Evolutionary conservation across 2,888 invertebrate genomes (phyloP).

Genomic region (Sarcophaga carnaria): DNA sequence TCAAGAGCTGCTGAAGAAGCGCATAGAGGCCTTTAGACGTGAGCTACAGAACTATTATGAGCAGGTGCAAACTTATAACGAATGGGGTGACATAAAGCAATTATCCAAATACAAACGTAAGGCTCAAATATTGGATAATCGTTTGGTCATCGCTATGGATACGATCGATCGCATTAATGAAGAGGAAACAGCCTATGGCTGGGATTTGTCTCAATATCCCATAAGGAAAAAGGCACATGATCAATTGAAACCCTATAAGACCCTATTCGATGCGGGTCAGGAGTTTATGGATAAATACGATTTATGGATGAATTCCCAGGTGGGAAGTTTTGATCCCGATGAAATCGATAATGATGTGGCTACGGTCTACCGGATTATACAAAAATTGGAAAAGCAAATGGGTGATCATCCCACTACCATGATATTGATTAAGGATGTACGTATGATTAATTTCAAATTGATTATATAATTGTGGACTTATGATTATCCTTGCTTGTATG

Average conservation of each 20-base stretch:
- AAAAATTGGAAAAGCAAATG: constrained; percentile 94
- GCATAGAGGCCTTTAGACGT: constrained; percentile 91
- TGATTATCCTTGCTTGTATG: background rate
- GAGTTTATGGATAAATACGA: constrained; percentile 92
- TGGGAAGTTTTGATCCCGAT: constrained; percentile 94
- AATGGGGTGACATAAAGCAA: constrained; percentile 93
- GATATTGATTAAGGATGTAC: constrained; percentile 86
- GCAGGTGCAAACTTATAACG: constrained; percentile 92
- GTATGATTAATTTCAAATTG: constrained; percentile 19
- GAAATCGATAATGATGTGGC: constrained; percentile 87
- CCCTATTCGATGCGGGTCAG: constrained; percentile 93
- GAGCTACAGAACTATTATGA: constrained; percentile 90
- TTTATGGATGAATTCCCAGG: constrained; percentile 92
- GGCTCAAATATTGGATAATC: constrained; percentile 89
- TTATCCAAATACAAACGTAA: constrained; percentile 91
- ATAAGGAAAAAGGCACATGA: constrained; percentile 90
- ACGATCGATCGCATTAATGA: constrained; percentile 94
- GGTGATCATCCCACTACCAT: constrained; percentile 88
- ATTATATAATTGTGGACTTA: background rate
- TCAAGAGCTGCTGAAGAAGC: constrained; percentile 89
- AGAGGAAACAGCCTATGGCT: constrained; percentile 94
- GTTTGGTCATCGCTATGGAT: constrained; percentile 86
- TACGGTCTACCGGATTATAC: constrained; percentile 85
- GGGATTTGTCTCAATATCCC: constrained; percentile 94
- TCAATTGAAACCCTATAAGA: constrained; percentile 91